Conservation (phyloP, 2,888 invertebrate species). For the Junonia oenone region DNA sequence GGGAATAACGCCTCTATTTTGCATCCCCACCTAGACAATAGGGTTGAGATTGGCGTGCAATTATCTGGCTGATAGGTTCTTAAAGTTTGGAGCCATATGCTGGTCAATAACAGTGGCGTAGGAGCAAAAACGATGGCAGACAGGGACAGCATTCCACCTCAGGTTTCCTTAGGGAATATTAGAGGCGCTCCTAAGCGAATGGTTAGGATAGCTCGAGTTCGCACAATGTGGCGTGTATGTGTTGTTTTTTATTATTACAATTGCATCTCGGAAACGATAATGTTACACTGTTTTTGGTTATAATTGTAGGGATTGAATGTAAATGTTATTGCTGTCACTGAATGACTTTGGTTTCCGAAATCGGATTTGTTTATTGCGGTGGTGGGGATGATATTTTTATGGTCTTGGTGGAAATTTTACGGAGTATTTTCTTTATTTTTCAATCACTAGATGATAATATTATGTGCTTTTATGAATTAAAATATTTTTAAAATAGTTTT, state of each 20-base stretch:
- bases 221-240: conserved; percentile 33
- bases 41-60: neutral
- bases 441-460: too few relatives aligned
- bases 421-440: too few relatives aligned
- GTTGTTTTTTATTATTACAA: conserved; percentile 30
- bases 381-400: neutral
- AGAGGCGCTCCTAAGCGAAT: conserved; percentile 45
- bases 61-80: neutral
- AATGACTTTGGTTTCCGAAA: neutral
- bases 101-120: conserved; percentile 61
- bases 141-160: conserved; percentile 57
- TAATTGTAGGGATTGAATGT: neutral
- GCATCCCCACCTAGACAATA: neutral
- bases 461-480: too few relatives aligned
- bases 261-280: conserved; percentile 10
- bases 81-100: conserved; percentile 7
- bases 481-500: too few relatives aligned
- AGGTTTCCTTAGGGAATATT: conserved; percentile 45
- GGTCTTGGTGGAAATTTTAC: too few relatives aligned
- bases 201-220: conserved; percentile 44
- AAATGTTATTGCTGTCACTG: neutral
- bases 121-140: conserved; percentile 66
- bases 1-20: neutral
- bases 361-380: neutral
- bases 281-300: neutral